Percentiles rank a stretch among this genome's conserved stretches.
These are phyloP conservation scores for Cynaeus angustus DNA, from an alignment of 2,888 invertebrate species.

Conservation along the genomic window DNA sequence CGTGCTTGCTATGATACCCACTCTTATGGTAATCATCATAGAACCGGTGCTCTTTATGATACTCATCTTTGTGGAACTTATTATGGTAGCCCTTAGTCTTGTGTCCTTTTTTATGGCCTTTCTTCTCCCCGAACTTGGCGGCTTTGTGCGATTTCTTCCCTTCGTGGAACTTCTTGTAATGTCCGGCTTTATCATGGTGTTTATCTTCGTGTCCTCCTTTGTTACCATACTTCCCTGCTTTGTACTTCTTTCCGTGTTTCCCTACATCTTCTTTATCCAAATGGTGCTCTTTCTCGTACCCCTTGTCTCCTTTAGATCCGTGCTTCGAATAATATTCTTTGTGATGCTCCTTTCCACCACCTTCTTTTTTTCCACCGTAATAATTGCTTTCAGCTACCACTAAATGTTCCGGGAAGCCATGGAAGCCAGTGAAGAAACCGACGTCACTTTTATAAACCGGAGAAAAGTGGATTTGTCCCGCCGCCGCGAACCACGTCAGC, in stretches of 20 bases:
- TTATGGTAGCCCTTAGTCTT: constrained; percentile 87
- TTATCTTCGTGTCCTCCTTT: constrained; percentile 78
- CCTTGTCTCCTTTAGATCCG: constrained; percentile 73
- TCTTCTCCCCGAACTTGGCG: constrained; percentile 82
- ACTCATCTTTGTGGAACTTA: constrained; percentile 86
- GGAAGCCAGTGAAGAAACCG: constrained; percentile 29
- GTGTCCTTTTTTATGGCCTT: constrained; percentile 85
- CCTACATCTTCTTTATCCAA: constrained; percentile 77
- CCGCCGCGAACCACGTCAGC: constrained; percentile 42
- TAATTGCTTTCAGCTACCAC: constrained; percentile 29
- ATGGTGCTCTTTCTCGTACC: constrained; percentile 76
- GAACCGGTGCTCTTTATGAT: constrained; percentile 85
- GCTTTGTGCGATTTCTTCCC: constrained; percentile 80
- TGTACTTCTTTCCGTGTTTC: constrained; percentile 76
- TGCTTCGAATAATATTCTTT: constrained; percentile 73
- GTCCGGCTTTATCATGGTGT: constrained; percentile 78
- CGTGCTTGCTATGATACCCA: constrained; percentile 81
- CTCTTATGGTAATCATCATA: constrained; percentile 84
- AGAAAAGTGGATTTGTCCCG: constrained; percentile 35
- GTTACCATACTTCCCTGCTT: constrained; percentile 77
- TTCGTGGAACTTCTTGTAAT: constrained; percentile 80
- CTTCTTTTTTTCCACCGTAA: constrained; percentile 31
- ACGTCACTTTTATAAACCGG: constrained; percentile 37
- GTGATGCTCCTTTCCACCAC: constrained; percentile 69
- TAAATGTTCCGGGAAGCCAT: constrained; percentile 28